These are phyloP conservation scores for Epinephelus malabaricus DNA, from an alignment of 2,797 vertebrate genomes.

Conservation along the genomic window DNA sequence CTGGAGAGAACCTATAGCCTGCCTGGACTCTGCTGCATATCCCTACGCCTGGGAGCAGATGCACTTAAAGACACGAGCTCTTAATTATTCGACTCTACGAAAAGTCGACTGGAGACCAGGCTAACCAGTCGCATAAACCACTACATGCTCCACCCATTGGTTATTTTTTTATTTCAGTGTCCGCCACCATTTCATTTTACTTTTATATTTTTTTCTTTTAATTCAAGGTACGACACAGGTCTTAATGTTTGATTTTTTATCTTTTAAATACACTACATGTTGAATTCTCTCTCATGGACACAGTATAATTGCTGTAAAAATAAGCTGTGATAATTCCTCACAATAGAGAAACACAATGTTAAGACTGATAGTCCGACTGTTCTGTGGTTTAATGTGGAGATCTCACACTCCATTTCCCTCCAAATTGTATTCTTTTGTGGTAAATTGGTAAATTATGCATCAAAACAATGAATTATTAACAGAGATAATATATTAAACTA, in stretches of 20 bases:
- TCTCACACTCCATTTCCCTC: constrained; percentile 30
- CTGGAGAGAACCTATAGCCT: constrained; percentile 95
- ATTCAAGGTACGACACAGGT: constrained; percentile 71
- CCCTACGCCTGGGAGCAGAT: constrained; percentile 24
- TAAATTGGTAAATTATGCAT: constrained; percentile 59
- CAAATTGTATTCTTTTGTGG: constrained; percentile 47
- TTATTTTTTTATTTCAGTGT: constrained; percentile 11
- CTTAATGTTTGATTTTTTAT: constrained; percentile 38
- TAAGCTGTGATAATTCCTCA: constrained; percentile 62
- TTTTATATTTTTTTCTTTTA: constrained; percentile 27
- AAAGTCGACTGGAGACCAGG: constrained; percentile 87
- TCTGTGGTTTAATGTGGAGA: constrained; percentile 26
- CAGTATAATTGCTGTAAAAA: constrained; percentile 54
- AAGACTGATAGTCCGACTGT: background rate
- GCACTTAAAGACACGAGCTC: constrained; percentile 63
- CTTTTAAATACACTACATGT: constrained; percentile 36
- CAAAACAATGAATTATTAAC: constrained; percentile 54
- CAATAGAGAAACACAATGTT: background rate
- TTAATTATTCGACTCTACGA: constrained; percentile 70
- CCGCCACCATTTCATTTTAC: constrained; percentile 34
- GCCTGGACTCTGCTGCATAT: constrained; percentile 36
- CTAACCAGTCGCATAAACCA: constrained; percentile 88
- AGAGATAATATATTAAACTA: constrained; percentile 62
- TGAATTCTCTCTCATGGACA: constrained; percentile 31
- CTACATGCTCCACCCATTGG: constrained; percentile 70